Conservation (phyloP, 1,140 invertebrate genomes). For the Stratiolaelaps scimitus region DNA sequence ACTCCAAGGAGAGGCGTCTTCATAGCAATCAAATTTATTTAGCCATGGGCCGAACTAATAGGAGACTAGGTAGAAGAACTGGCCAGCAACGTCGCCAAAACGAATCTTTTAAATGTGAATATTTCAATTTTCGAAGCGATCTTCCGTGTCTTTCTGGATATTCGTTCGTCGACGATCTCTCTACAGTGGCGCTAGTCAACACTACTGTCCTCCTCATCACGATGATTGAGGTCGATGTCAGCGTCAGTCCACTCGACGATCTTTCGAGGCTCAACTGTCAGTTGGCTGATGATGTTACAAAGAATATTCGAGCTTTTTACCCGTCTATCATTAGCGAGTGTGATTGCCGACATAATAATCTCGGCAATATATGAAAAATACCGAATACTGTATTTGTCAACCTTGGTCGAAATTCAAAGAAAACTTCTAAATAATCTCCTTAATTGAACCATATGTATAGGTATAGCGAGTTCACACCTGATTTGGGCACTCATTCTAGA, state of each 20-base stretch:
- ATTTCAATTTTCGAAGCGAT: constrained; percentile 7
- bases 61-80: constrained; percentile 15
- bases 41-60: background rate
- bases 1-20: background rate
- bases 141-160: constrained; percentile 14
- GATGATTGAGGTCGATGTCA: background rate
- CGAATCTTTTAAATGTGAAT: constrained; percentile 2
- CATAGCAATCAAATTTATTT: background rate
- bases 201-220: background rate
- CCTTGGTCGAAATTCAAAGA: no score
- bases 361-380: no score
- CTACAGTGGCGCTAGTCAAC: background rate
- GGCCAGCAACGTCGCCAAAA: background rate
- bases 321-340: background rate
- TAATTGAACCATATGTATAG: no score
- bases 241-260: no score
- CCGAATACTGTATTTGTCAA: no score
- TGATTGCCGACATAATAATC: constrained; percentile 16
- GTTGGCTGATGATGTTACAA: background rate
- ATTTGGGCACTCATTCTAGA: no score
- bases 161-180: constrained; percentile 1
- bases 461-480: no score
- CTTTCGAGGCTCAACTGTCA: background rate
- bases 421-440: no score
- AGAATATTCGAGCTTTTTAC: constrained; percentile 2